phyloP scores from a whole-genome alignment of 2,113 vertebrate genomes.

The Tetrao urogallus region DNA sequence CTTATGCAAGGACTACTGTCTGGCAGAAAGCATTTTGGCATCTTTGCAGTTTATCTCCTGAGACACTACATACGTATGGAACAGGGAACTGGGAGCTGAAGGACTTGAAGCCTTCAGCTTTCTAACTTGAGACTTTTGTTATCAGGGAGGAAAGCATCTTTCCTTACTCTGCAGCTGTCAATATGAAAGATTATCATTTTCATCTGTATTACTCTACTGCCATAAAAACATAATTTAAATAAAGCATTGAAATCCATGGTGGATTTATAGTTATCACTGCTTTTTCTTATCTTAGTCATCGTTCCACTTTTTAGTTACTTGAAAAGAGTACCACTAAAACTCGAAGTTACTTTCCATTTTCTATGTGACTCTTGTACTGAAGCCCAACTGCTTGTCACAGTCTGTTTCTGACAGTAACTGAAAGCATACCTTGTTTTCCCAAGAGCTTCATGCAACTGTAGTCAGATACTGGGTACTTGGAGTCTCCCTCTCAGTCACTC shows the following conservation, averaged over 20 bases:
- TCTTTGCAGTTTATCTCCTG: neutral
- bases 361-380: neutral
- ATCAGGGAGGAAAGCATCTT: neutral
- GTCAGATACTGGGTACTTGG: neutral
- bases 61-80: neutral
- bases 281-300: constrained; percentile 42
- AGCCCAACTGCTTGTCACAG: neutral
- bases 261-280: constrained; percentile 7
- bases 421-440: neutral
- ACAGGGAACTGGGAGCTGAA: neutral
- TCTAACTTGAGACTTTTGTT: neutral
- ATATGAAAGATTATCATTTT: neutral
- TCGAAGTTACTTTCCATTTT: constrained; percentile 22
- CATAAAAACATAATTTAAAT: constrained; percentile 32
- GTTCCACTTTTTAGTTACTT: neutral
- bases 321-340: constrained; percentile 38
- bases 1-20: neutral
- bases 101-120: neutral
- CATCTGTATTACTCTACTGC: neutral
- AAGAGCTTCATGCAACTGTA: neutral
- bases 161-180: neutral
- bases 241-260: neutral
- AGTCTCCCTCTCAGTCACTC: neutral
- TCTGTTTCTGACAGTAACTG: neutral
- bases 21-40: neutral